Evolutionary conservation across 2,888 invertebrate species (phyloP).

Genomic region (Agrilus biguttatus): DNA sequence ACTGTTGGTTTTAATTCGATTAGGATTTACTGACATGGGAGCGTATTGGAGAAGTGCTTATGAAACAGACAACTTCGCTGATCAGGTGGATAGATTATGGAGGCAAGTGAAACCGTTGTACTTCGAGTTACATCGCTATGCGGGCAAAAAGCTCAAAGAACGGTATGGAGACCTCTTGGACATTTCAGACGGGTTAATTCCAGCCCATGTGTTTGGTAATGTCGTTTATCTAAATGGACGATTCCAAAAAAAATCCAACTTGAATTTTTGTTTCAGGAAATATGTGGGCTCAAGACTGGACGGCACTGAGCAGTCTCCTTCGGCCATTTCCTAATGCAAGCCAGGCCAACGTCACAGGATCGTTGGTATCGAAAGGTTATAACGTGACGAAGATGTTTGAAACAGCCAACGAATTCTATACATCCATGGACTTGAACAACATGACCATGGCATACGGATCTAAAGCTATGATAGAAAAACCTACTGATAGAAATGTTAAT

Average conservation of each 20-base stretch:
- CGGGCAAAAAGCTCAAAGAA: conserved; percentile 38
- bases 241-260: not conserved
- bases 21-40: conserved; percentile 1
- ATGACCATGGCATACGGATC: conserved; percentile 44
- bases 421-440: conserved; percentile 36
- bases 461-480: conserved; percentile 41
- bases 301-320: conserved; percentile 33
- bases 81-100: conserved; percentile 34
- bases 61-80: conserved; percentile 22
- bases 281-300: conserved; percentile 51
- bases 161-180: conserved; percentile 35
- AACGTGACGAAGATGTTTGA: conserved; percentile 37
- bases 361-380: conserved; percentile 30
- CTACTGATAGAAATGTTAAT: conserved; percentile 38
- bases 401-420: conserved; percentile 31
- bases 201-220: conserved; percentile 44
- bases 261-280: conserved; percentile 33
- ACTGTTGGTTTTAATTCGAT: not conserved
- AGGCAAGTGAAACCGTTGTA: conserved; percentile 48
- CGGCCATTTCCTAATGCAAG: conserved; percentile 30
- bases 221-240: not conserved
- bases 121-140: conserved; percentile 45
- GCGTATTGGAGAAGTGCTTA: not conserved
- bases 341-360: conserved; percentile 36
- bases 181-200: conserved; percentile 39